Evolutionary conservation across 2,888 invertebrate species (phyloP).

Genomic region (Dorcus parallelipipedus): DNA sequence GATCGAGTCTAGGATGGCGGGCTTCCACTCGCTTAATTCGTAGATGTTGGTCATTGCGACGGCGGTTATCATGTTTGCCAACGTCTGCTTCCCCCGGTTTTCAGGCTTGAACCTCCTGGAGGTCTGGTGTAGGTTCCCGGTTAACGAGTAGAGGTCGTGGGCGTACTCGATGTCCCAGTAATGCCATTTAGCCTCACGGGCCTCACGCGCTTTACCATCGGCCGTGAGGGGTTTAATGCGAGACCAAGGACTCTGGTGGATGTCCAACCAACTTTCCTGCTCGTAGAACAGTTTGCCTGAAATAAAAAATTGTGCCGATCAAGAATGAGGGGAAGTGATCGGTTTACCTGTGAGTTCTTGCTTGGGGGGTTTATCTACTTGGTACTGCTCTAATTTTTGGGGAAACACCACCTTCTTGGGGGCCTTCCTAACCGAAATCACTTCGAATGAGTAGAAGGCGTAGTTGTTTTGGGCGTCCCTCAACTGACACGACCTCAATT

Average conservation of each 20-base stretch:
- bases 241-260: constrained; percentile 45
- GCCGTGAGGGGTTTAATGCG: constrained; percentile 31
- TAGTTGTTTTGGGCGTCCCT: constrained; percentile 40
- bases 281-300: constrained; percentile 43
- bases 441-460: constrained; percentile 57
- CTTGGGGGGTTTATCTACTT: constrained; percentile 40
- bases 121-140: constrained; percentile 63
- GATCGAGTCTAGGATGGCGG: constrained; percentile 60
- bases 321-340: neutral
- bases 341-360: constrained; percentile 40
- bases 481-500: constrained; percentile 41
- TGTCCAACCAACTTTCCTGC: constrained; percentile 41
- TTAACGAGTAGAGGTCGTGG: constrained; percentile 64
- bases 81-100: constrained; percentile 62
- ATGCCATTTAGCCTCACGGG: constrained; percentile 53
- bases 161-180: constrained; percentile 68
- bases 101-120: constrained; percentile 54
- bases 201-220: constrained; percentile 30
- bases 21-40: constrained; percentile 61
- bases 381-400: constrained; percentile 52
- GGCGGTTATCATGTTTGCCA: constrained; percentile 32
- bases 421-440: constrained; percentile 55
- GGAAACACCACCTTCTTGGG: constrained; percentile 50
- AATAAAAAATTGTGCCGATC: neutral
- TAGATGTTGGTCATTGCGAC: constrained; percentile 59